A percentile compares a stretch with the other conserved stretches of the same genome.
These are phyloP conservation scores for Rhynchophorus ferrugineus DNA, from an alignment of 1,140 invertebrate genomes.

Conservation along the genomic window DNA sequence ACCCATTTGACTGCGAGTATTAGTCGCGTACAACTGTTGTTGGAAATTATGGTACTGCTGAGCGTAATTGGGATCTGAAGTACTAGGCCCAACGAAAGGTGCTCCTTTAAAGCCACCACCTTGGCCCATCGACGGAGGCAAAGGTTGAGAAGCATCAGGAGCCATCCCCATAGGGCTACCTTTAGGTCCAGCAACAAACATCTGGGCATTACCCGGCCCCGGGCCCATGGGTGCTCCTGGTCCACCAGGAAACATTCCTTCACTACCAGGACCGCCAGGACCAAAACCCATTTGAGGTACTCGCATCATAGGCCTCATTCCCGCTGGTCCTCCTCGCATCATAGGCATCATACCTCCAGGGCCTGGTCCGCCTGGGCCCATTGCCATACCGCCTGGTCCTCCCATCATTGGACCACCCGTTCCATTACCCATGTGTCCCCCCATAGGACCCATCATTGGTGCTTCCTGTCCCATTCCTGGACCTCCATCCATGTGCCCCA, in stretches of 20 bases:
- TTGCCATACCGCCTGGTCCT: conserved; percentile 35
- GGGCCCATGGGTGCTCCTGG: conserved; percentile 28
- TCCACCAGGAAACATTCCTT: conserved; percentile 37
- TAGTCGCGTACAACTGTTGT: conserved; percentile 87
- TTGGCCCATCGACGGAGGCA: conserved; percentile 73
- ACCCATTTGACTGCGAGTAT: conserved; percentile 57
- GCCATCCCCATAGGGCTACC: conserved; percentile 50
- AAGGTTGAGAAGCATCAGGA: conserved; percentile 59
- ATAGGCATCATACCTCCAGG: conserved; percentile 32
- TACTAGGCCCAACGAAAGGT: conserved; percentile 73
- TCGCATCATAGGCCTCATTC: conserved; percentile 34
- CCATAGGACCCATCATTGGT: conserved; percentile 47
- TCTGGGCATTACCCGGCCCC: conserved; percentile 44
- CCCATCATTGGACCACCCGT: conserved; percentile 39
- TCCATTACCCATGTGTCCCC: conserved; percentile 40
- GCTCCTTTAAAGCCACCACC: conserved; percentile 69
- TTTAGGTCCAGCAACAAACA: conserved; percentile 47
- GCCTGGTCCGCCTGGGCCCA: conserved; percentile 36
- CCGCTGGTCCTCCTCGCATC: conserved; percentile 45
- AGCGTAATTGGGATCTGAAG: conserved; percentile 84
- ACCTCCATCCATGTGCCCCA: conserved; percentile 43
- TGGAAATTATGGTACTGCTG: conserved; percentile 94
- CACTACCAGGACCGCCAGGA: conserved; percentile 45
- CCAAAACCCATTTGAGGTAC: conserved; percentile 51
- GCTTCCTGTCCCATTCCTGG: conserved; percentile 37